Evolutionary conservation across 2,113 vertebrate species (phyloP), one percentile per base, ranked within the genome.

Genomic region (Solea solea): DNA sequence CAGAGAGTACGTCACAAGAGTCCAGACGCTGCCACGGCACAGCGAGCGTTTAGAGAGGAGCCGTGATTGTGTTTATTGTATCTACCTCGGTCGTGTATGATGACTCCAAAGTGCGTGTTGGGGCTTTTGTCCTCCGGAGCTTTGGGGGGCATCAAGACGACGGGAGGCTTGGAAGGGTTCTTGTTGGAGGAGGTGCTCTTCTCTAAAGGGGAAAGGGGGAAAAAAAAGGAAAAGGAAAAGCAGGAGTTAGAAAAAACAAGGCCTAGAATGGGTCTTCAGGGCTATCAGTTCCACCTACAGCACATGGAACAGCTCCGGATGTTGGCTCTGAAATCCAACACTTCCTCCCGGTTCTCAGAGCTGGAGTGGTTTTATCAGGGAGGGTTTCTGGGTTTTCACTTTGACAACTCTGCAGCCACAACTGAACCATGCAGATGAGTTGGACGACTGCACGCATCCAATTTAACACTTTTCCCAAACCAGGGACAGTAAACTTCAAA

Each of bases 51-150:
- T n/a, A n/a, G n/a, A n/a, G n/a, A n/a, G n/a, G 9, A 13, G 1
- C 44, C 0, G 5, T 0, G 14, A 8, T 1, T 4, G 15, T 6
- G 53, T 54, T 28, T 0, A 1, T 21, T 21, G 21, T 48, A 56
- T 89, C 69, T 89, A 98, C 98, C 97, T 93, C 98, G 90, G 46
- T 97, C 97, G 21, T 96, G 95, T 13, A 96, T 94, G 28, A 98
- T 74, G 5, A 96, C 96, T 0, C 97, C 97, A 0, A 95, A 97
- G 80, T 93, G 95, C 2, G 90, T 93, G 81, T 93, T 94, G 5
- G 91, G 70, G 16, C 87, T 91, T 75, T 96, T 96, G 0, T 94
- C 93, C 51, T 95, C 70, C 0, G 86, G 40, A 0, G 90, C 89
- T 72, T 94, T 94, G 16, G 95, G 95, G 0, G 96, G 95, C 16